Conservation (phyloP, 1,140 invertebrate genomes). For the Drepana arcuata region DNA sequence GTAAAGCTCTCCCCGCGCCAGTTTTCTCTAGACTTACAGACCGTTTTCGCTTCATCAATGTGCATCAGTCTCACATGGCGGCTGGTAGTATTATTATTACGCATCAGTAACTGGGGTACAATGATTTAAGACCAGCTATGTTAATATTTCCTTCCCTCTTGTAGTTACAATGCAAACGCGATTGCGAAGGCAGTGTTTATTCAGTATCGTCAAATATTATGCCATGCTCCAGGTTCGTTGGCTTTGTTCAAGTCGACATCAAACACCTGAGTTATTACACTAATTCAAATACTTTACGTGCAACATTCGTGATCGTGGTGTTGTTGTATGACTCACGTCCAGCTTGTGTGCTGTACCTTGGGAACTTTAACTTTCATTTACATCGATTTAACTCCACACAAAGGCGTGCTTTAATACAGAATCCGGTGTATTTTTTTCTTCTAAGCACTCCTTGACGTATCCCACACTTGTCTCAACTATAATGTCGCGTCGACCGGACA, state of each 20-base stretch:
- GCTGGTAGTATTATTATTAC: too few species aligned
- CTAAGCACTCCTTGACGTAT: too few species aligned
- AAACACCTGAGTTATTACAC: conserved; percentile 33
- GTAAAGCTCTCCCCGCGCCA: too few species aligned
- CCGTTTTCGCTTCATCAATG: too few species aligned
- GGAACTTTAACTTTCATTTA: too few species aligned
- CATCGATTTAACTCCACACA: conserved; percentile 7
- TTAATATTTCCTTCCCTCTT: conserved; percentile 4
- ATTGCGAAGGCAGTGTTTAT: conserved; percentile 3
- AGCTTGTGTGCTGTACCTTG: conserved; percentile 9
- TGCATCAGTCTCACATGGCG: too few species aligned
- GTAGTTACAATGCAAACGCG: conserved; percentile 7
- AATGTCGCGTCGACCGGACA: too few species aligned
- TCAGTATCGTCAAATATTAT: conserved; percentile 7
- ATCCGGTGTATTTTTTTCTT: too few species aligned
- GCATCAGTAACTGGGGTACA: background rate
- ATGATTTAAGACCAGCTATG: conserved; percentile 1
- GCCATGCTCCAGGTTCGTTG: conserved; percentile 1
- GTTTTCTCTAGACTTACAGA: too few species aligned
- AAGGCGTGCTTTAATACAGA: conserved; percentile 12
- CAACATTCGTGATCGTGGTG: conserved; percentile 16
- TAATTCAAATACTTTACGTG: conserved; percentile 31
- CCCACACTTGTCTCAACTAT: too few species aligned
- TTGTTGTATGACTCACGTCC: conserved; percentile 26
- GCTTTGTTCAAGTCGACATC: conserved; percentile 20